Evolutionary conservation across 2,113 vertebrate genomes (phyloP).

Genomic region (cat (Felis catus)): DNA sequence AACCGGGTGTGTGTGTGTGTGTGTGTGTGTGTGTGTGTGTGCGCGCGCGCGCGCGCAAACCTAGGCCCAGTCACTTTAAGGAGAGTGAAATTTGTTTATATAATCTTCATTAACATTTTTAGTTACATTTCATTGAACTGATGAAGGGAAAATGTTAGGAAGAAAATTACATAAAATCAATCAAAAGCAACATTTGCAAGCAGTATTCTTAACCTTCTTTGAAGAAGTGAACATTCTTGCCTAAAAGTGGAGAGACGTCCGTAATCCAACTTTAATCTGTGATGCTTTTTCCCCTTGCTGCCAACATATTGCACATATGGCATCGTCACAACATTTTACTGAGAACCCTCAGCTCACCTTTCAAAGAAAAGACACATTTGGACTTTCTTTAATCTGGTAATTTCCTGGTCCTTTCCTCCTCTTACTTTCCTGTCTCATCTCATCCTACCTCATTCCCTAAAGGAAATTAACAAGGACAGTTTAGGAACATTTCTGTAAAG

Average conservation of each 20-base stretch:
- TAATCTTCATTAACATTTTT: not conserved
- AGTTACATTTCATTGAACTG: not conserved
- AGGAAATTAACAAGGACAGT: not conserved
- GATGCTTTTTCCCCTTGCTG: not conserved
- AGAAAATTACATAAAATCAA: not conserved
- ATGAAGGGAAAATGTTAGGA: not conserved
- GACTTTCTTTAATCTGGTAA: not conserved
- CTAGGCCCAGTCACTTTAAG: not conserved
- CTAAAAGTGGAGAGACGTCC: not conserved
- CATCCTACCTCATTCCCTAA: not conserved
- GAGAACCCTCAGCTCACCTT: not conserved
- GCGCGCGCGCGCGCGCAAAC: not conserved
- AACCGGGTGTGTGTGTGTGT: no score
- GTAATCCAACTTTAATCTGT: not conserved
- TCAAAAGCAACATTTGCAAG: not conserved
- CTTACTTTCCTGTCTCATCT: not conserved
- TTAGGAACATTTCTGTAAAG: not conserved
- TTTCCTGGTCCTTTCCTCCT: not conserved
- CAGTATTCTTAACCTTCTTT: not conserved
- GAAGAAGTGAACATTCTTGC: constrained; percentile 1
- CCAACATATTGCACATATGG: not conserved
- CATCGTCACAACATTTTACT: not conserved
- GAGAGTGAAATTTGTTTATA: not conserved
- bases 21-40: no score
- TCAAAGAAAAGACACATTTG: not conserved